Percentiles rank a stretch among this genome's conserved stretches.
These are phyloP conservation scores for Procapra przewalskii DNA, from an alignment of 2,113 vertebrate species.

Conservation along the genomic window DNA sequence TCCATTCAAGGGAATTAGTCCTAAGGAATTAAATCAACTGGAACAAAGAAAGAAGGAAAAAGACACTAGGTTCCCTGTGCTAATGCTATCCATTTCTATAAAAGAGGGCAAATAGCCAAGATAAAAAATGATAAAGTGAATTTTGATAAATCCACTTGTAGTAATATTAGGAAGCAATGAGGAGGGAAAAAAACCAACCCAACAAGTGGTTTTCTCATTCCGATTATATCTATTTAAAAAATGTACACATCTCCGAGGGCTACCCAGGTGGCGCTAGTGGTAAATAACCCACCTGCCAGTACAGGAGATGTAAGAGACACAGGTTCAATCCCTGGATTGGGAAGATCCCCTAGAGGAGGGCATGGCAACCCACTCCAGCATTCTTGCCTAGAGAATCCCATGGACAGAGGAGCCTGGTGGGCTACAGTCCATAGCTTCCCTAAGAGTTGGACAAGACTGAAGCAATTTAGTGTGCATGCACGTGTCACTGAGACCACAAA, in stretches of 20 bases:
- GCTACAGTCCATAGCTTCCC: background rate
- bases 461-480: background rate
- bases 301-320: background rate
- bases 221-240: background rate
- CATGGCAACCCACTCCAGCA: background rate
- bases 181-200: accelerated
- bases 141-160: background rate
- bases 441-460: background rate
- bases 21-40: constrained; percentile 5
- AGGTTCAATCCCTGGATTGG: background rate
- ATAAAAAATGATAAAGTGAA: background rate
- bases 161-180: background rate
- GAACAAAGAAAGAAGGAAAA: background rate
- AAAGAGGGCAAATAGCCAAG: background rate
- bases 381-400: background rate
- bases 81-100: background rate
- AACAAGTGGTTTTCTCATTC: background rate
- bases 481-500: background rate
- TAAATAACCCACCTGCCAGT: background rate
- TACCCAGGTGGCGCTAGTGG: background rate
- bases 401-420: background rate
- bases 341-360: background rate
- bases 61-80: background rate
- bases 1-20: background rate
- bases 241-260: background rate